Percentiles rank a stretch among this genome's conserved stretches.
These are phyloP conservation scores for Dendrocincla tyrannina DNA, from an alignment of 2,797 vertebrate species.

Conservation along the genomic window DNA sequence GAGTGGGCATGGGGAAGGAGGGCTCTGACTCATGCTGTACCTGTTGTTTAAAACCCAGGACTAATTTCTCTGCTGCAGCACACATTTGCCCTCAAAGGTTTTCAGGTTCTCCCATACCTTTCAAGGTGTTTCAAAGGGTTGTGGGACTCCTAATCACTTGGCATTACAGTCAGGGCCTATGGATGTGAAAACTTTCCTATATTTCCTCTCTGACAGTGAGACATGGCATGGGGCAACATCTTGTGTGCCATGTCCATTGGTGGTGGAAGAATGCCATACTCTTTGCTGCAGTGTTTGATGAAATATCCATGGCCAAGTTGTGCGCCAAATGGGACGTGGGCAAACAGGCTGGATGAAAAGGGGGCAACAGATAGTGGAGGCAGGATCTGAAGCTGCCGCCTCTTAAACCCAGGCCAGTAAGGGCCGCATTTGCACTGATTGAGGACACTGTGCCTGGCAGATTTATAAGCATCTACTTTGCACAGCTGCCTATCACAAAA, in stretches of 20 bases:
- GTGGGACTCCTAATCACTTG: background rate
- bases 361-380: background rate
- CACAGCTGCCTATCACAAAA: background rate
- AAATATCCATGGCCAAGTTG: fast-evolving
- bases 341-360: background rate
- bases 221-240: fast-evolving
- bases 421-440: background rate
- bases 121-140: background rate
- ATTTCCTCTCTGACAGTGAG: background rate
- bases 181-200: background rate
- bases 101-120: background rate
- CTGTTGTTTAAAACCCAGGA: background rate
- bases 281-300: background rate
- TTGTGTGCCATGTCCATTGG: fast-evolving
- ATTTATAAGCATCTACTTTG: background rate
- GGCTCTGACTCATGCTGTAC: background rate
- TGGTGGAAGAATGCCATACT: too few species aligned
- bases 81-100: background rate
- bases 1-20: background rate
- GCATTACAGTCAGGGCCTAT: fast-evolving
- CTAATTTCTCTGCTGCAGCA: background rate
- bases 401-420: background rate
- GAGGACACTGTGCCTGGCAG: background rate
- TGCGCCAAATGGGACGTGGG: background rate
- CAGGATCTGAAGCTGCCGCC: background rate